Percentiles rank a stretch among this genome's conserved stretches.
These are phyloP conservation scores for Periophthalmus magnuspinnatus DNA, from an alignment of 2,797 vertebrate genomes.

Conservation along the genomic window DNA sequence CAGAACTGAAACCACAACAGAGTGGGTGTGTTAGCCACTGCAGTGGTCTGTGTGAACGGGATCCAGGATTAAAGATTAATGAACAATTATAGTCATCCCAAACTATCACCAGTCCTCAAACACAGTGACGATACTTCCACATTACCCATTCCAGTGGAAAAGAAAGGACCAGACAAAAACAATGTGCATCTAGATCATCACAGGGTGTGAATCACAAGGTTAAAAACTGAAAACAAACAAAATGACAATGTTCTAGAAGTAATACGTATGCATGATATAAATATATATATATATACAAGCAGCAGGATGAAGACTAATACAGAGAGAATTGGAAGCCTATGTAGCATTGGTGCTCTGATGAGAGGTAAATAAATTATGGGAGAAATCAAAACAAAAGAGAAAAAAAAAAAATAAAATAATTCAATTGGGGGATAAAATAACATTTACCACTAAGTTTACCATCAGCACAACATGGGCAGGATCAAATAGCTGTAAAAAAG, in stretches of 20 bases:
- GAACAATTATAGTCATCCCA: conserved; percentile 72
- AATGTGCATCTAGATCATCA: conserved; percentile 78
- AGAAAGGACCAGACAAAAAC: conserved; percentile 77
- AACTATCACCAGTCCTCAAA: conserved; percentile 73
- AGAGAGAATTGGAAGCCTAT: conserved; percentile 87
- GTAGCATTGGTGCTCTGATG: conserved; percentile 84
- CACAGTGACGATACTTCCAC: conserved; percentile 84
- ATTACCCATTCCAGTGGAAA: conserved; percentile 94
- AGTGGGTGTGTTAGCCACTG: conserved; percentile 59
- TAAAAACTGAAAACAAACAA: conserved; percentile 95
- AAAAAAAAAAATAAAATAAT: conserved; percentile 80
- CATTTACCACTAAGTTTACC: conserved; percentile 99
- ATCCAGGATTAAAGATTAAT: conserved; percentile 62
- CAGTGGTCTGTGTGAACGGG: conserved; percentile 64
- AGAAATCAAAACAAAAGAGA: conserved; percentile 87
- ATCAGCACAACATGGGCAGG: conserved; percentile 99
- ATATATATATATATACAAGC: conserved; percentile 97
- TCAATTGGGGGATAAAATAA: conserved; percentile 99
- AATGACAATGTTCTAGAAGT: conserved; percentile 83
- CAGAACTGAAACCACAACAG: conserved; percentile 46
- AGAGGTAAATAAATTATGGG: conserved; percentile 75
- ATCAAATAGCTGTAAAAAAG: conserved; percentile 99
- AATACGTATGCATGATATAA: conserved; percentile 87
- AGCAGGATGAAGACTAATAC: conserved; percentile 99
- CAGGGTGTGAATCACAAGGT: conserved; percentile 81